Evolutionary conservation across 2,888 invertebrate species (phyloP).

Genomic region (Spilosoma lubricipeda): DNA sequence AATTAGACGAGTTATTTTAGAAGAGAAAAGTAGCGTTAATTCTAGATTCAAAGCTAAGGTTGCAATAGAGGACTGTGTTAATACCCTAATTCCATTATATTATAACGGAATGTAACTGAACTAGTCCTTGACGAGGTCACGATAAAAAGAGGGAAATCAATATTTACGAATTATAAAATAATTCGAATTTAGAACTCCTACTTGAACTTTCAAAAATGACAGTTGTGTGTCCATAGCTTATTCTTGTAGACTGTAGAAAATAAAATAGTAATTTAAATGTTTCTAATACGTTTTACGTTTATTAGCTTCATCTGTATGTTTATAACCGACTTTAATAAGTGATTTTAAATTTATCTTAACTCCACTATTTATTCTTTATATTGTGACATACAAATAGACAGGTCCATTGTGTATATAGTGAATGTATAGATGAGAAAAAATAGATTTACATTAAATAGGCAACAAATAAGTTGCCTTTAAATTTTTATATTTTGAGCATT

Average conservation of each 20-base stretch:
- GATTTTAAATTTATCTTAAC: no score
- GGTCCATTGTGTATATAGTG: slow-evolving; percentile 37
- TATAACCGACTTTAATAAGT: no score
- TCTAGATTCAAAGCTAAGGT: neutral
- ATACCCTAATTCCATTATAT: no score
- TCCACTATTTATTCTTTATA: neutral
- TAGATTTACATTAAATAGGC: slow-evolving; percentile 26
- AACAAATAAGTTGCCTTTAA: slow-evolving; percentile 12
- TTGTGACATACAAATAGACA: slow-evolving; percentile 34
- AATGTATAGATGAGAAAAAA: slow-evolving; percentile 22
- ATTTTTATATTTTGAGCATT: slow-evolving; percentile 27
- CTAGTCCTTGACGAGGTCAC: neutral
- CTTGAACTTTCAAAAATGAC: neutral
- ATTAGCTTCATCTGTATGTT: no score
- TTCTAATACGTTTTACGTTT: neutral
- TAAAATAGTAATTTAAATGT: neutral
- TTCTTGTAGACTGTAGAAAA: neutral
- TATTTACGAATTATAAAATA: neutral
- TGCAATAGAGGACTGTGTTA: neutral
- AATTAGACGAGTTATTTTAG: no score
- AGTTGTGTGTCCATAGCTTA: neutral
- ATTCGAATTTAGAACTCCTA: neutral
- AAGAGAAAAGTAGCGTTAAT: no score
- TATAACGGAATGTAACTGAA: neutral
- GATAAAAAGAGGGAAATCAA: neutral